Evolutionary conservation across 2,888 invertebrate genomes (phyloP).

Genomic region (Romanomermis culicivorax): DNA sequence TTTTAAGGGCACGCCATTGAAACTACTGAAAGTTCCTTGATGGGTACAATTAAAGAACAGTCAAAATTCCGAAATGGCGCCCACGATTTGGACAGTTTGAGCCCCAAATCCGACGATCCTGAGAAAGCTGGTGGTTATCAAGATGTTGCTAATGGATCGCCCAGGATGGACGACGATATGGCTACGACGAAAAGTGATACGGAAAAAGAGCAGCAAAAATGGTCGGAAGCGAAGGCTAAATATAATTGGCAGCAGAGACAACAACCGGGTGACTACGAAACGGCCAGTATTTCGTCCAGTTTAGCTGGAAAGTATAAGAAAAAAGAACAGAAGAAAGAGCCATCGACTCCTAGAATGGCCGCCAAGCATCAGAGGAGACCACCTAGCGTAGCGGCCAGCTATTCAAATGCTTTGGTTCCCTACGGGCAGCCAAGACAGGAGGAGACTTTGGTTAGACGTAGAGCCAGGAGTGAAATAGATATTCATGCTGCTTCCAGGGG

Average conservation of each 20-base stretch:
- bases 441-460: neutral
- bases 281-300: constrained; percentile 19
- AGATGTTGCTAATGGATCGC: neutral
- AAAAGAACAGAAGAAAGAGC: neutral
- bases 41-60: too few relatives aligned
- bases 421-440: constrained; percentile 2
- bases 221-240: constrained; percentile 10
- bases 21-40: too few relatives aligned
- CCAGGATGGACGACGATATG: neutral
- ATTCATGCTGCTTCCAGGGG: neutral
- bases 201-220: neutral
- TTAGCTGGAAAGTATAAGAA: constrained; percentile 12
- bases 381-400: neutral
- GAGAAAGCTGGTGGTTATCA: constrained; percentile 1
- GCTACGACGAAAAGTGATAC: neutral
- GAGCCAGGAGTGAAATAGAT: constrained; percentile 5
- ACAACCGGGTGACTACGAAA: constrained; percentile 26
- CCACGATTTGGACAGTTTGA: constrained; percentile 2
- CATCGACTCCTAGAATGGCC: neutral
- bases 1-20: too few relatives aligned
- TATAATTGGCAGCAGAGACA: constrained; percentile 21
- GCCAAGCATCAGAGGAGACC: neutral
- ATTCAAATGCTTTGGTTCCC: constrained; percentile 8
- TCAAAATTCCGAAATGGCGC: neutral
- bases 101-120: neutral